These are phyloP conservation scores for Pyrocephalus nanus DNA, from an alignment of 2,797 vertebrate species.

Conservation along the genomic window DNA sequence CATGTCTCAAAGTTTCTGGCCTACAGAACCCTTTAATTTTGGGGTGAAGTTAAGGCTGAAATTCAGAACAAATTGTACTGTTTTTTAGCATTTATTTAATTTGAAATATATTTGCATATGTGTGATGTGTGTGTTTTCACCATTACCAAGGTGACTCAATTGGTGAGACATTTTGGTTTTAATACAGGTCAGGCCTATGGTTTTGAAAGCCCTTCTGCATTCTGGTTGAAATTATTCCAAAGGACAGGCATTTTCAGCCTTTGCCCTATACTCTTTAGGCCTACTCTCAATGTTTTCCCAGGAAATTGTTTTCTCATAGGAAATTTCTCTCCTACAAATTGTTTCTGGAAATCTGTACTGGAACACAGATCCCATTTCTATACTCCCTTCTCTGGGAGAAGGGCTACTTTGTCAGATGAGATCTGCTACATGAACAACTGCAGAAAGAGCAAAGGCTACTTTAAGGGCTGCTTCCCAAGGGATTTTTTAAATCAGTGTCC, in stretches of 20 bases:
- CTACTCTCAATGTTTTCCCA: not conserved
- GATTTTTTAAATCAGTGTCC: not conserved
- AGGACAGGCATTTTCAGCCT: not conserved
- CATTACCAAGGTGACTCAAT: not conserved
- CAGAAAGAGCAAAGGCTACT: not conserved
- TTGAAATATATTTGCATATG: not conserved
- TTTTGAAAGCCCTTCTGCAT: not conserved
- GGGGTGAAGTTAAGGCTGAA: not conserved
- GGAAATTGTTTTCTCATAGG: not conserved
- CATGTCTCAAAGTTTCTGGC: not conserved
- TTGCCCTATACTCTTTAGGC: not conserved
- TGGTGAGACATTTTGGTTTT: not conserved
- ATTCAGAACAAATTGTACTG: not conserved
- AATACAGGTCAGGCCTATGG: not conserved
- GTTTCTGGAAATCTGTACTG: not conserved
- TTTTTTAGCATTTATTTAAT: not conserved
- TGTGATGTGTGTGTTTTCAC: not conserved
- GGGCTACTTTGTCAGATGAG: not conserved
- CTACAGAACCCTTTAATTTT: not conserved
- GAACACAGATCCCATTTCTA: not conserved
- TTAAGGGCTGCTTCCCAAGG: not conserved
- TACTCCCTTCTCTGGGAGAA: not conserved
- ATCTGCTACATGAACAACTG: not conserved
- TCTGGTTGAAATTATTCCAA: not conserved
- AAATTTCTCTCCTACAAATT: not conserved